phyloP scores from a whole-genome alignment of 2,888 invertebrate species.

The Drosophila atroscutellata region DNA sequence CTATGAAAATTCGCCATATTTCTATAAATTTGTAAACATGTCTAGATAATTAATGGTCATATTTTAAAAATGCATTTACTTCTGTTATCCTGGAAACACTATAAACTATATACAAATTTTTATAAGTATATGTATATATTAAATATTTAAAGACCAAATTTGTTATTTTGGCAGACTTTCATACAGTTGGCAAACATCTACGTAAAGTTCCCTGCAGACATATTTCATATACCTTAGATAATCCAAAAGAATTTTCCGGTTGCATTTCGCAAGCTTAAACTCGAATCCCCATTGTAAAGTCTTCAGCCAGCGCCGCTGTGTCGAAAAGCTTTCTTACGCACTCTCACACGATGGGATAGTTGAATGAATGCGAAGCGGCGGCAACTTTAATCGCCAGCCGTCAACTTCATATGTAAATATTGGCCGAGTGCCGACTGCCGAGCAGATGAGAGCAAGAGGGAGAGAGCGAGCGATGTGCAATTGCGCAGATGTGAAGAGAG shows the following conservation, averaged over 20 bases:
- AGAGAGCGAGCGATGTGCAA: neutral
- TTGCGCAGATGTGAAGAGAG: constrained; percentile 42
- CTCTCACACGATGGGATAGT: constrained; percentile 53
- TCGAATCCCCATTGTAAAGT: constrained; percentile 9
- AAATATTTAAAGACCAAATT: neutral
- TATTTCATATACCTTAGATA: neutral
- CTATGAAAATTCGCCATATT: neutral
- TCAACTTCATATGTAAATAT: constrained; percentile 79
- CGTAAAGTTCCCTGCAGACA: neutral
- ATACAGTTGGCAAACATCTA: neutral
- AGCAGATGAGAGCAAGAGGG: constrained; percentile 9
- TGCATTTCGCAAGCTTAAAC: neutral
- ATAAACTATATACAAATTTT: too few relatives aligned
- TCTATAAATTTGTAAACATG: neutral
- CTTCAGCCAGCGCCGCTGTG: constrained; percentile 21
- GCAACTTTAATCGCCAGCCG: constrained; percentile 54
- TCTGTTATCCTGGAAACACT: neutral
- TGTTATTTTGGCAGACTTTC: neutral
- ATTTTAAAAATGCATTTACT: neutral
- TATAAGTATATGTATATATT: neutral
- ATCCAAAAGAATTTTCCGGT: neutral
- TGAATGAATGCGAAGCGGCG: constrained; percentile 66
- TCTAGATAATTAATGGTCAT: too few relatives aligned
- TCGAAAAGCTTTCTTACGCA: constrained; percentile 49
- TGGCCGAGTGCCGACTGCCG: constrained; percentile 27